phyloP scores from a whole-genome alignment of 2,797 vertebrate species.

The Valencia hispanica region DNA sequence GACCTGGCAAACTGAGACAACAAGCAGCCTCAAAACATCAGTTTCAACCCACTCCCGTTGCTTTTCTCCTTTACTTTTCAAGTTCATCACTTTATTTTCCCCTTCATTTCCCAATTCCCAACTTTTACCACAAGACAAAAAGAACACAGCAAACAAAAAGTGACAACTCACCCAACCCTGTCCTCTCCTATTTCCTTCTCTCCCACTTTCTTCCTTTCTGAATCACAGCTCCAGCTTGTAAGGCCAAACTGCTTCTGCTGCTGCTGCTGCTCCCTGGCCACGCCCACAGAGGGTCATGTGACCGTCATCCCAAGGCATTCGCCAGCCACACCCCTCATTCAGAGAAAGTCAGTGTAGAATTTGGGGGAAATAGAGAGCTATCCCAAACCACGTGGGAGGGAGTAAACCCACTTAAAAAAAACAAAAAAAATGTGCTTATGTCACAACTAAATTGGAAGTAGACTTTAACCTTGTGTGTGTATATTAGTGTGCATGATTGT shows the following conservation, averaged over 20 bases:
- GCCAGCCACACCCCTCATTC: slow-evolving; percentile 78
- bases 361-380: slow-evolving; percentile 38
- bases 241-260: slow-evolving; percentile 62
- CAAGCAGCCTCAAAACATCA: slow-evolving; percentile 27
- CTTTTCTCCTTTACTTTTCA: not conserved
- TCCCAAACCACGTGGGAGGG: slow-evolving; percentile 28
- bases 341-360: slow-evolving; percentile 70
- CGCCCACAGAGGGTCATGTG: slow-evolving; percentile 77
- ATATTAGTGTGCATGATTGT: slow-evolving; percentile 11
- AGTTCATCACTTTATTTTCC: not conserved
- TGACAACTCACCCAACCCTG: slow-evolving; percentile 79
- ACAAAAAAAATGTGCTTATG: slow-evolving; percentile 3
- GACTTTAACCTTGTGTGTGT: not conserved
- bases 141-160: slow-evolving; percentile 45
- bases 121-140: slow-evolving; percentile 21
- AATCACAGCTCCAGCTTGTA: slow-evolving; percentile 81
- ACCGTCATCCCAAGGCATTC: slow-evolving; percentile 64
- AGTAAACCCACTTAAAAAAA: slow-evolving; percentile 10
- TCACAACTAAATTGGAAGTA: slow-evolving; percentile 1
- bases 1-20: slow-evolving; percentile 66
- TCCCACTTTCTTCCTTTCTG: slow-evolving; percentile 65
- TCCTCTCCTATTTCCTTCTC: slow-evolving; percentile 65
- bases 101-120: not conserved
- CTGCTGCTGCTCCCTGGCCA: slow-evolving; percentile 58
- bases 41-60: not conserved